Base-by-base conservation (phyloP, 2,113 vertebrate species). In the Xenopus borealis region DNA sequence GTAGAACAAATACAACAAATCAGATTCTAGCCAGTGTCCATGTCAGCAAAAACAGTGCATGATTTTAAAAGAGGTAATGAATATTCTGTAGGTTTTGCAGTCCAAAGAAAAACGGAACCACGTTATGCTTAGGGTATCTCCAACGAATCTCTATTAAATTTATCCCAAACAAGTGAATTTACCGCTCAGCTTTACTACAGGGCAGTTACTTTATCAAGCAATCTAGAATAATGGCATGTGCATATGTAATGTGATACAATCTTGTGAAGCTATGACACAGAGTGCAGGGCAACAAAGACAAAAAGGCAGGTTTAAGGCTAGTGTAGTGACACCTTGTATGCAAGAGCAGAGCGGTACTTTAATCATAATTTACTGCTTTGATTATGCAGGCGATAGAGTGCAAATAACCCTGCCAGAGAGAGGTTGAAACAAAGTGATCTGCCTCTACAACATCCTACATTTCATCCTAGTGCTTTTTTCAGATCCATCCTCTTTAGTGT, bases 211-310 rank as follows among this genome's bases (percentile, higher is more conserved):
- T 55, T 55, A 55, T 55, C 4, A 55, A 16, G 16, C 53, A 55
- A n/a, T n/a, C 14, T 3, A 9, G 53, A 9, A n/a, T n/a, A 55
- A n/a, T 55, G 17, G 16, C 53, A 55, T n/a, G 7, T 55, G 18
- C 53, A 55, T 16, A 16, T 55, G 53, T 55, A 55, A n/a, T 55
- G 5, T 16, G 14, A 55, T 55, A 16, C 53, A 55, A n/a, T 55
- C 14, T 16, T 55, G 53, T 55, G 4, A 18, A 9, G 23, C 23
- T n/a, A 16, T 50, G 16, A 55, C 12, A 55, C 17, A 7, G 53
- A 55, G 53, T n/a, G 17, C 53, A 55, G 53, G 17, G 12, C 16
- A 50, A 50, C 53, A 16, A 55, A n/a, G 53, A 85, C 89, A 55
- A 8, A n/a, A 16, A n/a, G 8, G 12, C 12, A 55, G 53, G 53